Evolutionary conservation across 2,113 vertebrate genomes (phyloP), one percentile per base, ranked within the genome.

Genomic region (Halichoerus grypus): DNA sequence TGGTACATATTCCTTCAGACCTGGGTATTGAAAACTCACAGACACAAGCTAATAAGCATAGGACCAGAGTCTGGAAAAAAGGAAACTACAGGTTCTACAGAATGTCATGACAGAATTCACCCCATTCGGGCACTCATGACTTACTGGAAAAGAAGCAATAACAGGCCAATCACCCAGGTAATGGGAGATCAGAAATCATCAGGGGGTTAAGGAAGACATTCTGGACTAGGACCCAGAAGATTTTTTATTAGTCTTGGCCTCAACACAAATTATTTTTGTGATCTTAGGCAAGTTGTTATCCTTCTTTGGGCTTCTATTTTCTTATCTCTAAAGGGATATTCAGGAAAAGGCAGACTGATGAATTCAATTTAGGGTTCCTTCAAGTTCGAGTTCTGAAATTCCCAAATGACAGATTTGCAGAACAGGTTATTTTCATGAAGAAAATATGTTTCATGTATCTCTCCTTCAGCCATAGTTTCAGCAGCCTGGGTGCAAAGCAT

Each of bases 301-400:
- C 51, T 53, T 69, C 36, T 87, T 63, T 33, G 33, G 59, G 39
- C 28, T 90, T 93, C 36, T 6, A 51, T 85, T 63, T 90, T 85
- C 61, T 69, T 49, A 61, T 24, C 24, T 79, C 19, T 93, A 76
- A 95, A 67, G 24, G 74, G 10, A 16, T 11, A 14, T 65, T 55
- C 79, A 5, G n/a, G 22, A 39, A 97, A 92, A 86, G 24, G 12
- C 74, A 87, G 19, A 86, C 16, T 36, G 13, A 77, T 19, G 7
- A 53, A 84, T 92, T 51, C 42, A 11, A 46, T 69, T 71, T 42
- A 84, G 4, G 14, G 49, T 69, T 79, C 46, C 82, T 39, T 91
- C 4, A 96, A 95, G 67, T 71, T 87, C 31, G 93, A 33, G 46
- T 91, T 72, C 74, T 76, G 69, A 97, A 91, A 85, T 59, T 88